A percentile compares a stretch with the other conserved stretches of the same genome.
Evolutionary conservation across 2,888 invertebrate genomes (phyloP).

Genomic region (Alviniconcha strummeri): DNA sequence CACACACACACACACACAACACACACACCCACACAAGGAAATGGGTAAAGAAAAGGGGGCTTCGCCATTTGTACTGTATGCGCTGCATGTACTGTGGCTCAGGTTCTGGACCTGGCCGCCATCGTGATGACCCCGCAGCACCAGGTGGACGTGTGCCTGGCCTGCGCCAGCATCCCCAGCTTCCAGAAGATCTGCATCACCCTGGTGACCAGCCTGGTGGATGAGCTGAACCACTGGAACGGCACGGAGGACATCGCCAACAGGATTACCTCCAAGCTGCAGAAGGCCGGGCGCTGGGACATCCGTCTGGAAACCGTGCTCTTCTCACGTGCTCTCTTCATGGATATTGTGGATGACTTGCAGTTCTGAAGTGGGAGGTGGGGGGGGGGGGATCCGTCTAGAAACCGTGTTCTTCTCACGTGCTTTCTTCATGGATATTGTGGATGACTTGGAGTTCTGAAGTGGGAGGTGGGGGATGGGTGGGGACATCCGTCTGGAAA

Average conservation of each 20-base stretch:
- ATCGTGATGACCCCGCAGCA: constrained; percentile 56
- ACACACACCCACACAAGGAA: no score
- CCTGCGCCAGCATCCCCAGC: constrained; percentile 48
- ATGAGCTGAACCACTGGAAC: constrained; percentile 29
- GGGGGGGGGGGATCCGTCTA: no score
- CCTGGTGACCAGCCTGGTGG: constrained; percentile 45
- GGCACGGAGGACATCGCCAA: not conserved
- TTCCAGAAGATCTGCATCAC: constrained; percentile 55
- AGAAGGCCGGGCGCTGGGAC: constrained; percentile 48
- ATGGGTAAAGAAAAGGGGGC: no score
- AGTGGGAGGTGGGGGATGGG: no score
- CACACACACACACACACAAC: no score
- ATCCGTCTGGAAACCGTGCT: constrained; percentile 51
- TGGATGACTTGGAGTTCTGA: no score
- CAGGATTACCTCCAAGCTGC: constrained; percentile 18
- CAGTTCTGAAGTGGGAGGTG: constrained; percentile 40
- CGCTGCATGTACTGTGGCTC: not conserved
- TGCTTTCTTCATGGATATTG: no score
- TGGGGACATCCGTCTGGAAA: constrained; percentile 52
- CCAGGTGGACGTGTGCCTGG: constrained; percentile 48
- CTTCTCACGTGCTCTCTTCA: constrained; percentile 52
- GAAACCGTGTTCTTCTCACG: no score
- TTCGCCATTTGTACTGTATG: no score
- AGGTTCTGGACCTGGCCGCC: constrained; percentile 54
- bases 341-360: constrained; percentile 52